Base-by-base conservation (phyloP, 2,888 invertebrate species). In the Didymodactylos carnosus region DNA sequence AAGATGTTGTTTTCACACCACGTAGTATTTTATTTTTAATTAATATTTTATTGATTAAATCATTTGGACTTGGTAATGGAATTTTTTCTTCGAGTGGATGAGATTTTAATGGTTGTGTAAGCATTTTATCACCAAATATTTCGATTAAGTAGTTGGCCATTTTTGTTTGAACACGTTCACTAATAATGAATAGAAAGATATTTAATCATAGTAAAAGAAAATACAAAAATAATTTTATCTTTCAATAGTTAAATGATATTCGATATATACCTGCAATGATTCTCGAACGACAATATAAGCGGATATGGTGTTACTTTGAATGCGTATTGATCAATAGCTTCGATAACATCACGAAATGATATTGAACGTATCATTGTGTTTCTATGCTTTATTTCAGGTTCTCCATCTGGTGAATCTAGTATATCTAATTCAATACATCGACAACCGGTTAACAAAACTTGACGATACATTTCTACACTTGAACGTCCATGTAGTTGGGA, bases 261-360 rank as follows among this genome's bases (percentile, higher is more conserved):
- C n/a, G n/a, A n/a, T 69, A 80, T 81, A 81, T 78, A 83, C 83
- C 82, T 81, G 79, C 95, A 95, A 84, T 95, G 95, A 85, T 95
- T 95, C 86, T 95, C 95, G 84, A 95, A 95, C 80, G 94, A 94
- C 79, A 95, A 87, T 82, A 95, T 88, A 78, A 95, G 94, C 75
- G 95, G 95, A 85, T 88, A 94, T 80, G 94, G 93, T n/a, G 94
- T 94, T 19, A 94, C 94, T 86, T 95, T 95, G 86, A 95, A 95
- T 79, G 95, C 94, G 84, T 91, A 90, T 84, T 94, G 94, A 62
- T 94, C 93, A 79, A 95, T 95, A 76, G 95, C 94, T 16, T 62
- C 13, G 19, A 75, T 69, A n/a, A 70, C 75, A 77, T 86, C 86
- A 82, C 90, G 91, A 76, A 95, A 94, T 80, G 88, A 89, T 80